Conservation (phyloP, 2,888 invertebrate genomes). For the Julus scandinavius region DNA sequence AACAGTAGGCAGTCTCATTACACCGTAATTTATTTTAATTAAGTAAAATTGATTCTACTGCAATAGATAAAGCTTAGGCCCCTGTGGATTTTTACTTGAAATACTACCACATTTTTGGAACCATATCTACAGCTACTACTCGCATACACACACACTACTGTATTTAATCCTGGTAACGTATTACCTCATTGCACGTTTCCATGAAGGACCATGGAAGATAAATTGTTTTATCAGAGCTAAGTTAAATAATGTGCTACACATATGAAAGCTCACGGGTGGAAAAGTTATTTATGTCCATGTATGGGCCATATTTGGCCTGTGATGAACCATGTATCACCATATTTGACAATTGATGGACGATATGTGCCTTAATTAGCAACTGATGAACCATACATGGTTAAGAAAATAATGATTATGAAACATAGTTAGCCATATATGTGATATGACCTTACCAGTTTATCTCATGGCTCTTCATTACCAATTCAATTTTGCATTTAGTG, state of each 20-base stretch:
- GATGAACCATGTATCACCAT: no score
- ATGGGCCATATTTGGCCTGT: no score
- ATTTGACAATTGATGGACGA: no score
- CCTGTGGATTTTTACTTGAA: neutral
- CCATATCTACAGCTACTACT: neutral
- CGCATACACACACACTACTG: neutral
- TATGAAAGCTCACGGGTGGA: neutral
- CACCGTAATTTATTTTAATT: constrained; percentile 31
- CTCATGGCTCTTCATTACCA: no score
- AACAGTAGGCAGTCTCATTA: constrained; percentile 18
- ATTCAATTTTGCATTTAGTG: no score
- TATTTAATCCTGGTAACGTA: neutral
- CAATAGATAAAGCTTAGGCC: constrained; percentile 34
- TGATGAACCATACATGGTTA: no score
- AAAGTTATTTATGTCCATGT: no score
- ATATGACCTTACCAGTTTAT: no score
- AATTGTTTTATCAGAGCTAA: neutral
- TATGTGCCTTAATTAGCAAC: no score
- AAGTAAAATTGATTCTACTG: constrained; percentile 15
- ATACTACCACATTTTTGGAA: neutral
- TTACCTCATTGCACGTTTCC: neutral
- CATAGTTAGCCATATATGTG: no score
- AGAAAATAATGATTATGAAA: no score
- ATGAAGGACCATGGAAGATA: neutral
- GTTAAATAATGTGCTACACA: neutral